These are phyloP conservation scores for Dissostichus mawsoni DNA, from an alignment of 2,113 vertebrate species.

Conservation along the genomic window DNA sequence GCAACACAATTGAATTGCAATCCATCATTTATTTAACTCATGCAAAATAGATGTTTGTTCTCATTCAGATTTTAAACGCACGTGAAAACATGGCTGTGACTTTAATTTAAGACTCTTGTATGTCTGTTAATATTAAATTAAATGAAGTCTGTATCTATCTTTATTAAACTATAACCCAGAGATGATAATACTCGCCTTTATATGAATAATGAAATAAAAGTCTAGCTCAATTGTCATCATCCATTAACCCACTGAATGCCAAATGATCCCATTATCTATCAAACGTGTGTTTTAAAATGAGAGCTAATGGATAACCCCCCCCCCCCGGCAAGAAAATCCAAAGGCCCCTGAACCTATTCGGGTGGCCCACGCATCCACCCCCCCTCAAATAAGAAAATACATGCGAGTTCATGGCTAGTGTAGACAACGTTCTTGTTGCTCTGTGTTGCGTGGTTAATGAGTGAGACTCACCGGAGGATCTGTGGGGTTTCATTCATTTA, in stretches of 20 bases:
- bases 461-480: no score
- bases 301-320: background rate
- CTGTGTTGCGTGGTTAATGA: no score
- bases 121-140: background rate
- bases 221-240: background rate
- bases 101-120: background rate
- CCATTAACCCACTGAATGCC: background rate
- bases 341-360: no score
- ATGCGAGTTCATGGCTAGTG: no score
- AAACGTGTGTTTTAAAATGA: background rate
- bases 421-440: no score
- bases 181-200: background rate
- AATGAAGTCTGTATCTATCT: background rate
- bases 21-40: background rate
- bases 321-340: no score
- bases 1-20: background rate
- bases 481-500: no score
- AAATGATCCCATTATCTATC: background rate
- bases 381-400: no score
- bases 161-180: background rate
- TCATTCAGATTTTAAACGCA: background rate
- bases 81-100: background rate
- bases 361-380: no score
- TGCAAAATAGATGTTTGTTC: background rate
- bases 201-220: background rate